A percentile compares a stretch with the other conserved stretches of the same genome.
phyloP scores from a whole-genome alignment of 2,888 invertebrate genomes.

The Resseliella maxima region DNA sequence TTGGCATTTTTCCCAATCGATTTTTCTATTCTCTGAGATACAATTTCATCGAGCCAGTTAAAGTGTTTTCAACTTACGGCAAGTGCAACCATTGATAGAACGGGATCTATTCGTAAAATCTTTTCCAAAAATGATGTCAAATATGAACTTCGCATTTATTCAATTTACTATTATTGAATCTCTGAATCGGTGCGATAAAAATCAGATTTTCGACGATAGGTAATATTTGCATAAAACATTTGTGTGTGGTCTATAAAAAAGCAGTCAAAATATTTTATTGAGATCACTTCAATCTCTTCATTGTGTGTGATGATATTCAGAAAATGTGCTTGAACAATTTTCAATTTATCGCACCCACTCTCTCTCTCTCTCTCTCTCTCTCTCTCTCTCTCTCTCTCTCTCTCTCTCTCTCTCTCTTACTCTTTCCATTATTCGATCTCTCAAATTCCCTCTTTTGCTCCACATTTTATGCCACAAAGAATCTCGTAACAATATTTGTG shows the following conservation, averaged over 20 bases:
- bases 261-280: not conserved
- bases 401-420: too few relatives aligned
- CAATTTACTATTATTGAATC: not conserved
- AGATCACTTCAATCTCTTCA: not conserved
- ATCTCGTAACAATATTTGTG: not conserved
- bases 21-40: not conserved
- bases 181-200: not conserved
- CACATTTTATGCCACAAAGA: not conserved
- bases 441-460: not conserved
- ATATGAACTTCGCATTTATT: not conserved
- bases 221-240: constrained; percentile 24
- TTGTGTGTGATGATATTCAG: not conserved
- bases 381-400: too few relatives aligned
- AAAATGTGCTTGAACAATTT: not conserved
- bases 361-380: too few relatives aligned
- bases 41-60: not conserved
- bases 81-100: not conserved
- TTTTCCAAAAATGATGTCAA: constrained; percentile 20
- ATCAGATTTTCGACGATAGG: not conserved
- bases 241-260: constrained; percentile 14
- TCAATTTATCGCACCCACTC: too few relatives aligned
- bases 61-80: not conserved
- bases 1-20: constrained; percentile 1
- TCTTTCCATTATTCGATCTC: too few relatives aligned
- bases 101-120: not conserved